Evolutionary conservation across 2,888 invertebrate species (phyloP).

Genomic region (Cheilosia vernalis): DNA sequence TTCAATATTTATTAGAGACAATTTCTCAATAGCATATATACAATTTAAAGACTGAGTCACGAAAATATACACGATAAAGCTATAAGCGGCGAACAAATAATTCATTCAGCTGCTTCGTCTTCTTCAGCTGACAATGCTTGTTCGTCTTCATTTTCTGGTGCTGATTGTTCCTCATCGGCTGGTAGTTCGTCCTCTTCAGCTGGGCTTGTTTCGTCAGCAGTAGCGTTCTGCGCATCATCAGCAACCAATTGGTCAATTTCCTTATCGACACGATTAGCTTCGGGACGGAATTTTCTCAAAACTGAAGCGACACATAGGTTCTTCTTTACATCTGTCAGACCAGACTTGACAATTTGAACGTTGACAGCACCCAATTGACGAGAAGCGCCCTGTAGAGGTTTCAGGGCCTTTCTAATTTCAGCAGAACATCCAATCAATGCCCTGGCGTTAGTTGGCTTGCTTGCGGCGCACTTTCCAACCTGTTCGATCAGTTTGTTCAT

Average conservation of each 20-base stretch:
- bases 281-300: constrained; percentile 18
- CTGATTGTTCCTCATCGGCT: not conserved
- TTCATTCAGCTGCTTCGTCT: not conserved
- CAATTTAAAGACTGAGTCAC: not conserved
- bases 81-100: no score
- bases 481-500: constrained; percentile 33
- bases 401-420: not conserved
- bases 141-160: not conserved
- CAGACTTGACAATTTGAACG: constrained; percentile 12
- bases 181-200: not conserved
- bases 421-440: constrained; percentile 3
- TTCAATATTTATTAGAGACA: not conserved
- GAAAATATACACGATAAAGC: not conserved
- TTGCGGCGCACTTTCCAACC: constrained; percentile 14
- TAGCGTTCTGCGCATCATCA: constrained; percentile 25
- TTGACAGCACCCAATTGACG: constrained; percentile 2
- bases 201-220: not conserved
- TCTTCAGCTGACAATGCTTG: not conserved
- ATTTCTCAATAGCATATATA: not conserved
- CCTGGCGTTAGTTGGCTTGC: constrained; percentile 6
- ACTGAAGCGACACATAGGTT: not conserved
- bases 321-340: constrained; percentile 3
- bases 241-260: constrained; percentile 20
- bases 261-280: not conserved
- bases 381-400: constrained; percentile 21